These are phyloP conservation scores for Micrastur ruficollis DNA, from an alignment of 2,797 vertebrate genomes.

Conservation along the genomic window DNA sequence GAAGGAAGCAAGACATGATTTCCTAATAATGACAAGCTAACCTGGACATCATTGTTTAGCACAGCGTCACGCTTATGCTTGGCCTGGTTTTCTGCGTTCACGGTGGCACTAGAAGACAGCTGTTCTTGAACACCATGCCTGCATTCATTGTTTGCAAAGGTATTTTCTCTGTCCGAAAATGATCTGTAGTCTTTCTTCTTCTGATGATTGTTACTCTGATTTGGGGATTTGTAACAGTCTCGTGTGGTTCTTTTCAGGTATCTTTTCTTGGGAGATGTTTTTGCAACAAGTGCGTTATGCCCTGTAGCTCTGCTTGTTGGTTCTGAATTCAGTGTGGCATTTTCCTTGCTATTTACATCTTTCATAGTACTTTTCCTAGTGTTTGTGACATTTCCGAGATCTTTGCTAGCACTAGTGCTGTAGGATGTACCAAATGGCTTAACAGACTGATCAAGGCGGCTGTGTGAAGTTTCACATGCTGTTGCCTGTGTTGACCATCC, in stretches of 20 bases:
- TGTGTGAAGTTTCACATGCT: neutral
- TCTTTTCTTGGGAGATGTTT: slow-evolving; percentile 60
- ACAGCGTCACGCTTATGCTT: slow-evolving; percentile 11
- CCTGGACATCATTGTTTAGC: slow-evolving; percentile 67
- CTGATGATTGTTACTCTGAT: slow-evolving; percentile 35
- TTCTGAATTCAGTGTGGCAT: slow-evolving; percentile 4
- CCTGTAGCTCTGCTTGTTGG: neutral
- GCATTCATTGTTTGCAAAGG: slow-evolving; percentile 12
- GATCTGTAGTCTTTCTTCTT: slow-evolving; percentile 45
- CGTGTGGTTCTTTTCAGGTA: slow-evolving; percentile 36
- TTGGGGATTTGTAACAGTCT: slow-evolving; percentile 73
- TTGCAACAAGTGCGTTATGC: neutral
- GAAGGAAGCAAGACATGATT: slow-evolving; percentile 55
- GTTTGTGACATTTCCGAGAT: neutral
- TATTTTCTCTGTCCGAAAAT: slow-evolving; percentile 43
- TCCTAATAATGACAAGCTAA: slow-evolving; percentile 69
- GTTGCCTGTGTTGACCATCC: slow-evolving; percentile 65
- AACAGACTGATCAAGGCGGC: neutral
- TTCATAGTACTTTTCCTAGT: neutral
- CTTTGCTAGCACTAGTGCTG: neutral
- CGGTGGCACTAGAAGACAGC: slow-evolving; percentile 10
- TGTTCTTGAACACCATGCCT: slow-evolving; percentile 70
- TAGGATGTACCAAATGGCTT: neutral
- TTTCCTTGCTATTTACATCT: neutral
- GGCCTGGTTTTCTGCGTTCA: slow-evolving; percentile 20